These are phyloP conservation scores for Sitta europaea DNA, from an alignment of 2,113 vertebrate genomes.

Conservation along the genomic window DNA sequence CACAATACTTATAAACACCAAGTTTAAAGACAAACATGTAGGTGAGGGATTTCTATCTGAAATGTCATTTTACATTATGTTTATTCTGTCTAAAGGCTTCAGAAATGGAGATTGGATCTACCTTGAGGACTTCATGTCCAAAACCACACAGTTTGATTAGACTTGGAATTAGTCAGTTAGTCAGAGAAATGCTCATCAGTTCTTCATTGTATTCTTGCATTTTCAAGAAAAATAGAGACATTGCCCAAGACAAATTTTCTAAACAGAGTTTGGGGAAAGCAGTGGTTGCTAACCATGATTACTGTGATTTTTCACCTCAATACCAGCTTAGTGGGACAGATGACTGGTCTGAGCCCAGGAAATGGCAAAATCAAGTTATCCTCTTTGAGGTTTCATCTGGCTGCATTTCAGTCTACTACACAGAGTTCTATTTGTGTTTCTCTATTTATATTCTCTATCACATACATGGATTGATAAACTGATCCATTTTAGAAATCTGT, in stretches of 20 bases:
- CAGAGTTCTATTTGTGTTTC: not conserved
- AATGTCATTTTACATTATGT: not conserved
- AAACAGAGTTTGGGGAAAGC: not conserved
- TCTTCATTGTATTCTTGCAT: not conserved
- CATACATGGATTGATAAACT: not conserved
- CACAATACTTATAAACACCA: not conserved
- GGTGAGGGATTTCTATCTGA: not conserved
- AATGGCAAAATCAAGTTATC: not conserved
- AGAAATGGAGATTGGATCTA: not conserved
- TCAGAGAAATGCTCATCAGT: not conserved
- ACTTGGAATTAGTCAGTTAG: not conserved
- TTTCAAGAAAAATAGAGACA: not conserved
- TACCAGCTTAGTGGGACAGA: rapidly evolving
- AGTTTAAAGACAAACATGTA: not conserved
- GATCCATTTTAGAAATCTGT: not conserved
- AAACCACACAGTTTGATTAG: not conserved
- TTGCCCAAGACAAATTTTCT: not conserved
- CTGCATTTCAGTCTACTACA: not conserved
- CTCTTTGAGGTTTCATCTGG: not conserved
- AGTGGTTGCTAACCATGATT: not conserved
- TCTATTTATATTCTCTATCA: not conserved
- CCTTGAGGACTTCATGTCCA: not conserved
- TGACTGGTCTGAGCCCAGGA: not conserved
- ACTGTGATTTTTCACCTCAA: not conserved
- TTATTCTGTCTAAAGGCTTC: not conserved